Conservation (phyloP, 2,888 invertebrate genomes). For the Silvanus unidentatus region DNA sequence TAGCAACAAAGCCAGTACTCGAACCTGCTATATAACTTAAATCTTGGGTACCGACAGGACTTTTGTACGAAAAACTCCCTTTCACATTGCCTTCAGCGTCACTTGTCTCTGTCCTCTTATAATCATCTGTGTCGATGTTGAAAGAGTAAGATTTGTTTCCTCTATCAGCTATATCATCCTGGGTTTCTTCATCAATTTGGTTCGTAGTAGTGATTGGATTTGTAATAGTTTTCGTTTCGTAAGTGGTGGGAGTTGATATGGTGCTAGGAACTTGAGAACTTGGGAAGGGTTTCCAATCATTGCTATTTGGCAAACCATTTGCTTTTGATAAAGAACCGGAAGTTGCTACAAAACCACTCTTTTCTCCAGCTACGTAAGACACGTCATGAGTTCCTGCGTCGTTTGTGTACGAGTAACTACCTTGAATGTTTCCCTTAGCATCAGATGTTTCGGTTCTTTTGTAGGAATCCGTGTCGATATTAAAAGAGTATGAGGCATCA, state of each 20-base stretch:
- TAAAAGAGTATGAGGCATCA: conserved; percentile 33
- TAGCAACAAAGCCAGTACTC: conserved; percentile 32
- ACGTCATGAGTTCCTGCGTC: conserved; percentile 25
- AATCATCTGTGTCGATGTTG: conserved; percentile 22
- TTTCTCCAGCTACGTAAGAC: conserved; percentile 29
- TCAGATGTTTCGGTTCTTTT: conserved; percentile 28
- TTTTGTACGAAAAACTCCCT: conserved; percentile 31
- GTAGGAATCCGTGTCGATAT: conserved; percentile 26
- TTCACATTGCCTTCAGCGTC: conserved; percentile 30
- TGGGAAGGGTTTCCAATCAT: too few relatives aligned
- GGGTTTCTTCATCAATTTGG: neutral
- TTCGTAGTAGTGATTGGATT: neutral
- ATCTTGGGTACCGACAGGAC: conserved; percentile 25
- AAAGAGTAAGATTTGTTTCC: conserved; percentile 31
- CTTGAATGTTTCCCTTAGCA: conserved; percentile 23
- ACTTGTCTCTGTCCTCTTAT: conserved; percentile 28
- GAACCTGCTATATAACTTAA: conserved; percentile 28
- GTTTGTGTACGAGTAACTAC: conserved; percentile 25
- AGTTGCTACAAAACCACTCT: conserved; percentile 32
- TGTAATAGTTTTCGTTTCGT: neutral
- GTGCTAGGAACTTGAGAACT: neutral
- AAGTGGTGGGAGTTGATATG: neutral
- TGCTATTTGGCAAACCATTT: conserved; percentile 8
- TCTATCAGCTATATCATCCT: neutral
- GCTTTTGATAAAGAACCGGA: conserved; percentile 22